Percentiles rank a stretch among this genome's conserved stretches.
Conservation (phyloP, 2,113 vertebrate genomes). For the Callipepla squamata region DNA sequence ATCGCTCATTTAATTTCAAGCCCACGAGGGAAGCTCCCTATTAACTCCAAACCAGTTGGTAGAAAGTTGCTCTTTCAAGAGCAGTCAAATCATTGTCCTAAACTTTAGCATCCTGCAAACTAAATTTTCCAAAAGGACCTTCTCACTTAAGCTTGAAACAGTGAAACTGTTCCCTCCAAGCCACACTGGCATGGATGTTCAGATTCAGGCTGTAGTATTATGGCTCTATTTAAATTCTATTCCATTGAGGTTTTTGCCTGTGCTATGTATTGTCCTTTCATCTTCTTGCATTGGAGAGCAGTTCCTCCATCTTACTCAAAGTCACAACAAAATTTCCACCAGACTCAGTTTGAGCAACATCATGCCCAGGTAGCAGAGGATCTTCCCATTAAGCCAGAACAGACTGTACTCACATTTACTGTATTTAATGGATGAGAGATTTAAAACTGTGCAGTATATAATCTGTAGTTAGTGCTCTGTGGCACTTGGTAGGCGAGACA, state of each 20-base stretch:
- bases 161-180: neutral
- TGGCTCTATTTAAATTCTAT: neutral
- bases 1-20: neutral
- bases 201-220: neutral
- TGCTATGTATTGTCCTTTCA: neutral
- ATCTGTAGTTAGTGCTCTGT: neutral
- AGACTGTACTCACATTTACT: conserved; percentile 17
- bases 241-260: neutral
- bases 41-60: neutral
- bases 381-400: neutral
- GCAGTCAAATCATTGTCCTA: neutral
- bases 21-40: neutral
- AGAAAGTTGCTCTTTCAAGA: neutral
- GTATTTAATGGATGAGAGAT: neutral
- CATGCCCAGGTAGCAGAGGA: neutral
- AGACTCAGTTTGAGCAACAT: neutral
- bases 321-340: neutral
- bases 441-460: neutral
- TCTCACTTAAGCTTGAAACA: neutral
- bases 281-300: neutral
- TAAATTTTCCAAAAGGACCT: neutral
- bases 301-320: neutral
- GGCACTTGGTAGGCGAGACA: neutral
- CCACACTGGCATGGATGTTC: fast-evolving
- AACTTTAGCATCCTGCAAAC: neutral